phyloP scores from a whole-genome alignment of 2,113 vertebrate species.

The Campylomormyrus numenius region DNA sequence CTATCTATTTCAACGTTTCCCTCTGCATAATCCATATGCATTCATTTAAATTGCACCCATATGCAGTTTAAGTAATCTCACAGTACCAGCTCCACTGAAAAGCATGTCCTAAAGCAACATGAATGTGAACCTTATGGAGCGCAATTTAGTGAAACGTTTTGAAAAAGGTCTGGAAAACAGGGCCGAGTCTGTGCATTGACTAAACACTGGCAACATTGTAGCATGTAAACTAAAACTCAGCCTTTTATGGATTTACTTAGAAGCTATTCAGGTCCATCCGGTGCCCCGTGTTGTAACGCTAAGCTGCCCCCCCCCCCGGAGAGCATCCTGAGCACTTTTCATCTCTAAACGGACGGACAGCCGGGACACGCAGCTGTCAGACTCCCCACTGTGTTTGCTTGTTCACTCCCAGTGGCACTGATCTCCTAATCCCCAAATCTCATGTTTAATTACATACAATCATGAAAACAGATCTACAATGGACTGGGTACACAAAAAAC shows the following conservation, averaged over 20 bases:
- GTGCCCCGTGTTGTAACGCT: not conserved
- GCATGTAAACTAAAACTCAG: slow-evolving; percentile 8
- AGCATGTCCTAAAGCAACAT: slow-evolving; percentile 19
- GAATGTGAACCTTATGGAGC: slow-evolving; percentile 13
- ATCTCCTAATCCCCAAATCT: not conserved
- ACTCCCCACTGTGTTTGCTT: not conserved
- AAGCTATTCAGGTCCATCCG: not conserved
- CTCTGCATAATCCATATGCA: slow-evolving; percentile 10
- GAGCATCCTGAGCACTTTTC: not conserved
- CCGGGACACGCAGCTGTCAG: not conserved
- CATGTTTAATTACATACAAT: not conserved
- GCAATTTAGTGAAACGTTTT: slow-evolving; percentile 20
- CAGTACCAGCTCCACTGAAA: not conserved
- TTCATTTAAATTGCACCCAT: slow-evolving; percentile 19
- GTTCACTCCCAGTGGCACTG: not conserved
- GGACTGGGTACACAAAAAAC: not conserved
- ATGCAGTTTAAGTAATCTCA: slow-evolving; percentile 20
- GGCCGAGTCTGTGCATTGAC: not conserved
- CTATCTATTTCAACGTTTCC: slow-evolving; percentile 15
- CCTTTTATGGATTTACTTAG: slow-evolving; percentile 12
- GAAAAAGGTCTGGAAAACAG: slow-evolving; percentile 4
- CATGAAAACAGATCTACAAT: not conserved
- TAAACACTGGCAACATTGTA: not conserved
- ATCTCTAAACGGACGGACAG: not conserved
- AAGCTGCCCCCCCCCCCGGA: not conserved